Percentiles rank a stretch among this genome's conserved stretches.
phyloP scores from a whole-genome alignment of 2,888 invertebrate species.

The Cyclophora albipunctata region DNA sequence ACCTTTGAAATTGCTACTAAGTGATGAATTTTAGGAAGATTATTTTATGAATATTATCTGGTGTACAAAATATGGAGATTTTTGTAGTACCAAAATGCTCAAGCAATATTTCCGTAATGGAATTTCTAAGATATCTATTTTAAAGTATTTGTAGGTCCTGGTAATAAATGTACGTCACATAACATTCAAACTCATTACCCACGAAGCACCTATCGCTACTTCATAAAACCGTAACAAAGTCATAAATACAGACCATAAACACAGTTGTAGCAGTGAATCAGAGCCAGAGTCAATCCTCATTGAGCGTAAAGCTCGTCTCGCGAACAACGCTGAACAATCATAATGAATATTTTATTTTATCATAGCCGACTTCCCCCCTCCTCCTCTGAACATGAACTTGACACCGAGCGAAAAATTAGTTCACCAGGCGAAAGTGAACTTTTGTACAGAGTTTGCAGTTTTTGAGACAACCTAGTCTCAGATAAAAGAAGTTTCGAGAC shows the following conservation, averaged over 20 bases:
- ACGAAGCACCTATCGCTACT: not conserved
- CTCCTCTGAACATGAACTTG: constrained; percentile 62
- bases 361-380: constrained; percentile 45
- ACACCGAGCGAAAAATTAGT: constrained; percentile 74
- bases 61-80: no score
- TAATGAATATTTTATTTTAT: constrained; percentile 76
- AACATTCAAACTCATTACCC: no score
- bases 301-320: constrained; percentile 25
- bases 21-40: no score
- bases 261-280: constrained; percentile 6
- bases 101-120: no score
- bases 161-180: no score
- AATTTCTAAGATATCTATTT: no score
- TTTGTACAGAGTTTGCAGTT: constrained; percentile 70
- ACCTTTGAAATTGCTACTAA: no score
- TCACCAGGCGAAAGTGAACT: constrained; percentile 74
- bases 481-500: constrained; percentile 62
- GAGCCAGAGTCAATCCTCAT: no score
- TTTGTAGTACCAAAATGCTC: no score
- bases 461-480: constrained; percentile 66
- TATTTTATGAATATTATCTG: no score
- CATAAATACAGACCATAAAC: constrained; percentile 14
- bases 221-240: not conserved
- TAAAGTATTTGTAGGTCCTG: no score
- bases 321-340: constrained; percentile 68